A percentile compares a stretch with the other conserved stretches of the same genome.
phyloP scores from a whole-genome alignment of 2,797 vertebrate species.

The Gobio occitaniae region DNA sequence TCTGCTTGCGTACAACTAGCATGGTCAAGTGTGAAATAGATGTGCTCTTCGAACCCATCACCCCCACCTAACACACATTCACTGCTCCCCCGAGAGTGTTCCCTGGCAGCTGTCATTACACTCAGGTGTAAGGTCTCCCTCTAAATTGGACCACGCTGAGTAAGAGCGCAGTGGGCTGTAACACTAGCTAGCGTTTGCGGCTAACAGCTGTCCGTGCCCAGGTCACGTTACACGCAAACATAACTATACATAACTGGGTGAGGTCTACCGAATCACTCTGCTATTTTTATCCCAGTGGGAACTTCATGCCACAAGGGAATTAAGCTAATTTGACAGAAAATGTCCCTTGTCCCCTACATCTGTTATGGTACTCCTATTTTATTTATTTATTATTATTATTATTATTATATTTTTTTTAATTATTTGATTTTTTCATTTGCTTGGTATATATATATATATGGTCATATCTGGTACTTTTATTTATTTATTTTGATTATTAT shows the following conservation, averaged over 20 bases:
- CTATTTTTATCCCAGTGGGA: conserved; percentile 59
- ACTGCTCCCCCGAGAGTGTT: conserved; percentile 31
- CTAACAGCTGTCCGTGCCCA: conserved; percentile 57
- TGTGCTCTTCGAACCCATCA: conserved; percentile 18
- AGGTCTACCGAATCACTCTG: conserved; percentile 43
- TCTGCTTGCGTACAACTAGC: conserved; percentile 15
- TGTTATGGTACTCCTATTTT: neutral
- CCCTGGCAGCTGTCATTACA: conserved; percentile 51
- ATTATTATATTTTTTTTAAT: no score
- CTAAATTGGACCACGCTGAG: conserved; percentile 43
- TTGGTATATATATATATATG: no score
- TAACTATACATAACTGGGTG: conserved; percentile 52
- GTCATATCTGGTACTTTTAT: neutral
- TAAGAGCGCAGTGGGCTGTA: conserved; percentile 29
- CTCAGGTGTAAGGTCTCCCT: conserved; percentile 46
- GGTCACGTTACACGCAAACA: conserved; percentile 55
- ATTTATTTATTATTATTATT: no score
- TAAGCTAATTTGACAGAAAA: conserved; percentile 21
- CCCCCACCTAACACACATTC: neutral
- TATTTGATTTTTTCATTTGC: no score
- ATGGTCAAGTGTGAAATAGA: conserved; percentile 43
- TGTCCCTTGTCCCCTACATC: no score
- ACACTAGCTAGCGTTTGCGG: conserved; percentile 47
- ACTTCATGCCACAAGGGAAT: conserved; percentile 28
- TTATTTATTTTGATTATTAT: no score